Evolutionary conservation across 92 coral and sea anemone species (phyloP).

Genomic region (Epizoanthus scotinus): DNA sequence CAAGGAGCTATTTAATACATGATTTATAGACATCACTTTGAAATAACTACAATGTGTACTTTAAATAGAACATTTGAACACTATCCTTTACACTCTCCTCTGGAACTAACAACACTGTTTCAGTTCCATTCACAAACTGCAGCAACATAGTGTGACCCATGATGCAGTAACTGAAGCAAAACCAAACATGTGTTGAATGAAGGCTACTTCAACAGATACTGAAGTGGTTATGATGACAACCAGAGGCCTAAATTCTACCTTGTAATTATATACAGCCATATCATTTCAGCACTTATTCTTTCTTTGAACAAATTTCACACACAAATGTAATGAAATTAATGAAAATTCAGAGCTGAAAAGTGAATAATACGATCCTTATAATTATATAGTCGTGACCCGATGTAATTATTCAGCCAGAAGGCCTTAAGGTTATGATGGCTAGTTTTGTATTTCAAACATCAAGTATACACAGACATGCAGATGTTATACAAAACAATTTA

Average conservation of each 20-base stretch:
- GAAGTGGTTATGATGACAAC: conserved; percentile 9
- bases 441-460: neutral
- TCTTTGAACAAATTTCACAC: neutral
- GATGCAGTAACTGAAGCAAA: conserved; percentile 24
- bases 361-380: too few relatives aligned
- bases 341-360: neutral
- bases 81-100: too few relatives aligned
- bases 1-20: conserved; percentile 7
- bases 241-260: conserved; percentile 3
- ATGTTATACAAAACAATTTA: conserved; percentile 13
- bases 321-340: neutral
- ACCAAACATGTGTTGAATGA: conserved; percentile 34
- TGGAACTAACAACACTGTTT: neutral
- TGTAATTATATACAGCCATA: conserved; percentile 6
- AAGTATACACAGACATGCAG: neutral
- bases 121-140: neutral
- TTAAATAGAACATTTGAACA: neutral
- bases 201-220: neutral
- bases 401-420: neutral
- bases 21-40: conserved; percentile 7
- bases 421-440: neutral
- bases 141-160: conserved; percentile 7
- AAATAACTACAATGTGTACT: neutral
- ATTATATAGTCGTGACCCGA: neutral
- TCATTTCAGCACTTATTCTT: conserved; percentile 15